These are phyloP conservation scores for Todiramphus chloris DNA, from an alignment of 2,113 vertebrate species.

Conservation along the genomic window DNA sequence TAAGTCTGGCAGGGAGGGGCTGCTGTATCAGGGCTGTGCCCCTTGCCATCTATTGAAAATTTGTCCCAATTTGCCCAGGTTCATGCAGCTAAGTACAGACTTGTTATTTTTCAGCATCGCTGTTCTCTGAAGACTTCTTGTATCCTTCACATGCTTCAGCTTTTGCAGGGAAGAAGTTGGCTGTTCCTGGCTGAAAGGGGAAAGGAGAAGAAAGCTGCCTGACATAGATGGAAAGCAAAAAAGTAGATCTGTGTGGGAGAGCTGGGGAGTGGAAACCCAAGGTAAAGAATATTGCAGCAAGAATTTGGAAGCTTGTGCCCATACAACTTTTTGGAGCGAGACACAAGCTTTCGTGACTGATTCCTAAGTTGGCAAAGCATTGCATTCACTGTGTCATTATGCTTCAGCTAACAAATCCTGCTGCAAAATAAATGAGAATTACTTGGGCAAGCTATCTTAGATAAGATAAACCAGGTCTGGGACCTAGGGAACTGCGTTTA, in stretches of 20 bases:
- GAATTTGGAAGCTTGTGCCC: neutral
- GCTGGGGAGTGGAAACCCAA: neutral
- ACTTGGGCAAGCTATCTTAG: neutral
- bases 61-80: neutral
- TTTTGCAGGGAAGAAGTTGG: neutral
- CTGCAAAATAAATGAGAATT: slow-evolving; percentile 6
- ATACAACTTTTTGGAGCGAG: neutral
- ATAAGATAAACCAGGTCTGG: slow-evolving; percentile 11
- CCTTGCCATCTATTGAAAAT: neutral
- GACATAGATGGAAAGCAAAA: neutral
- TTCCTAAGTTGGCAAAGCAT: neutral
- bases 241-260: neutral
- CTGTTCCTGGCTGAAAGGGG: neutral
- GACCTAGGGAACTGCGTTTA: neutral
- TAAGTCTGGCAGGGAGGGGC: neutral
- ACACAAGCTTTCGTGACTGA: neutral
- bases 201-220: neutral
- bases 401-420: neutral
- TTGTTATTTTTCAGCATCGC: neutral
- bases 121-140: neutral
- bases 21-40: neutral
- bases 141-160: neutral
- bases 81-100: neutral
- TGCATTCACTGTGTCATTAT: neutral
- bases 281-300: neutral